Base-by-base conservation (phyloP, 2,113 vertebrate species). In the Crotalus viridis region DNA sequence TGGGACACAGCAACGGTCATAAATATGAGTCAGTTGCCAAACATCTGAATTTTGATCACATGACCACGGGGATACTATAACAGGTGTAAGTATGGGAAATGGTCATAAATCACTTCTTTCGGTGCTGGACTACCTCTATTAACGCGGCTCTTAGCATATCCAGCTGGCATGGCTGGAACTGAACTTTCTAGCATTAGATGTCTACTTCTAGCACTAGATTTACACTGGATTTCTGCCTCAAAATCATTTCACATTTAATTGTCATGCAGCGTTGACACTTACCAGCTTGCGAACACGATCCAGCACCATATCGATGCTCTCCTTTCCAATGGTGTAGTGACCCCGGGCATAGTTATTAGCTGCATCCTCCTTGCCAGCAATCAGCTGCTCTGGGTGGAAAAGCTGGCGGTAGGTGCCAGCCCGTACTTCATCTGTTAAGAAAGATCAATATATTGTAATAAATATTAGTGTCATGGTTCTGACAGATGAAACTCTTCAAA, bases 311-410 rank as follows among this genome's bases (percentile, higher is more conserved):
- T 98, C 98, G 0, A 98, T 98, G 95, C 95, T 98, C 95, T 98
- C 98, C 85, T 98, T 98, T 94, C 98, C 98, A 88, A 98, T 97
- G 1, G 98, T 98, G 89, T 98, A 98, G 94, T 98, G 98, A 2
- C 98, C 98, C 0, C 98, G 97, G 24, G 98, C 98, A 0, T 98
- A 98, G 91, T 98, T 98, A 39, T 98, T 98, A 6, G 98, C 98
- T 3, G 98, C 98, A 4, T 98, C 98, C 91, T 98, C 98, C 92
- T 98, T 98, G 28, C 98, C 98, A 21, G 98, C 97, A 92, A 98
- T 98, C 92, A 98, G 95, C 90, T 98, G 98, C 3, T 98, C 98
- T 5, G 98, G 98, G 59, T 98, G 98, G 57, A 98, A 98, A 81
- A 98, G 98, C 21, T 98, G 97, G 43, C 96, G 94, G 94, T 98